Conservation (phyloP, 2,888 invertebrate genomes). For the Trachelus iudaicus region DNA sequence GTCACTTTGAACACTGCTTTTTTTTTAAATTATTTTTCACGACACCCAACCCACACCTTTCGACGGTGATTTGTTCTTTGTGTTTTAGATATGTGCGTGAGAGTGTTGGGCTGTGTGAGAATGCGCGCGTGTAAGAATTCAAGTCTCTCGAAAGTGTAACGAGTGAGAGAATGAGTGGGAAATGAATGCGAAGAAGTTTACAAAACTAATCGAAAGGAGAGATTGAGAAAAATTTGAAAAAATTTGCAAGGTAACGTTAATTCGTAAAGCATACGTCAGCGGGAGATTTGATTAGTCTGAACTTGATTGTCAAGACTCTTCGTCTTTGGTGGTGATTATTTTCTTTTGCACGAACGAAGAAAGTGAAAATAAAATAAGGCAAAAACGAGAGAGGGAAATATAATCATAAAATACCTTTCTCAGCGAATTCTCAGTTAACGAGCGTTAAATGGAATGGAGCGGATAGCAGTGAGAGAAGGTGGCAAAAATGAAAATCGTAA, state of each 20-base stretch:
- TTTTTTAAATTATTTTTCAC: conserved; percentile 11
- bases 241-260: neutral
- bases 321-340: neutral
- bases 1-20: conserved; percentile 45
- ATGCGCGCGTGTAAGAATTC: neutral
- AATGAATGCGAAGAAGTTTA: neutral
- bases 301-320: neutral
- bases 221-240: neutral
- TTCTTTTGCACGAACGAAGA: neutral
- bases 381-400: neutral
- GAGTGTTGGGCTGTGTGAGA: neutral
- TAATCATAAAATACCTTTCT: neutral
- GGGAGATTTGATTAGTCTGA: neutral
- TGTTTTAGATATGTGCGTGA: neutral
- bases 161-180: neutral
- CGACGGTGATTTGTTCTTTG: conserved; percentile 19
- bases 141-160: neutral
- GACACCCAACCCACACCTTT: conserved; percentile 37
- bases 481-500: neutral
- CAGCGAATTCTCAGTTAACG: neutral
- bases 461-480: neutral
- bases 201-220: neutral
- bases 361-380: neutral
- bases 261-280: neutral
- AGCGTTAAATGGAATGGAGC: neutral